Evolutionary conservation across 2,888 invertebrate genomes (phyloP).

Genomic region (Volucella bombylans): DNA sequence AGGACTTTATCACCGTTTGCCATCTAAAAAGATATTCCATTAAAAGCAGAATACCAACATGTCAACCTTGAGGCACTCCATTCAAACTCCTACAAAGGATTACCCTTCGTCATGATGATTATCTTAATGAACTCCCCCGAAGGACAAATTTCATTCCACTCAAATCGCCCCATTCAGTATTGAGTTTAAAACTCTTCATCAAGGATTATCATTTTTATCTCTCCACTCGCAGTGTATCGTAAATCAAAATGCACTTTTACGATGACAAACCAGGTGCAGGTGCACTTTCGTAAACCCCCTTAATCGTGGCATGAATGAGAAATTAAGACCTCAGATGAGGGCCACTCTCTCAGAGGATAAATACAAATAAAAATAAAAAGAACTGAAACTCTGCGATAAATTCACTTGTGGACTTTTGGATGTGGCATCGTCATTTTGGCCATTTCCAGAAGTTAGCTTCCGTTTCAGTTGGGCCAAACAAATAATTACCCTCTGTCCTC

Average conservation of each 20-base stretch:
- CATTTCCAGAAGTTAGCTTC: conserved; percentile 43
- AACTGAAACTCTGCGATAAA: conserved; percentile 50
- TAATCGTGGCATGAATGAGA: conserved; percentile 68
- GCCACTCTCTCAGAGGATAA: conserved; percentile 6
- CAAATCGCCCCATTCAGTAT: no score
- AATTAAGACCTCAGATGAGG: conserved; percentile 65
- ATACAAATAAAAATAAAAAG: neutral
- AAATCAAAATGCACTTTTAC: conserved; percentile 28
- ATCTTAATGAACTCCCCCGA: no score
- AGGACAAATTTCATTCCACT: no score
- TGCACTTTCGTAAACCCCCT: conserved; percentile 19
- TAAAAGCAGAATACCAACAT: no score
- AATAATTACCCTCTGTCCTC: conserved; percentile 31
- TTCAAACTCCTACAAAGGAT: no score
- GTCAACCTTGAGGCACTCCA: no score
- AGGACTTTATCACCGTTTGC: no score
- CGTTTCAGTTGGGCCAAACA: conserved; percentile 47
- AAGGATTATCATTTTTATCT: neutral
- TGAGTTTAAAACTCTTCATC: no score
- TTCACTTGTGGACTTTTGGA: conserved; percentile 18
- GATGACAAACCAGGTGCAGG: conserved; percentile 35
- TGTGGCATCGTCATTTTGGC: conserved; percentile 3
- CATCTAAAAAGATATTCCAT: no score
- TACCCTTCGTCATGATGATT: no score
- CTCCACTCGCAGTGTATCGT: conserved; percentile 7